Base-by-base conservation (phyloP, 2,113 vertebrate genomes). In the Rhynchomys soricoides region DNA sequence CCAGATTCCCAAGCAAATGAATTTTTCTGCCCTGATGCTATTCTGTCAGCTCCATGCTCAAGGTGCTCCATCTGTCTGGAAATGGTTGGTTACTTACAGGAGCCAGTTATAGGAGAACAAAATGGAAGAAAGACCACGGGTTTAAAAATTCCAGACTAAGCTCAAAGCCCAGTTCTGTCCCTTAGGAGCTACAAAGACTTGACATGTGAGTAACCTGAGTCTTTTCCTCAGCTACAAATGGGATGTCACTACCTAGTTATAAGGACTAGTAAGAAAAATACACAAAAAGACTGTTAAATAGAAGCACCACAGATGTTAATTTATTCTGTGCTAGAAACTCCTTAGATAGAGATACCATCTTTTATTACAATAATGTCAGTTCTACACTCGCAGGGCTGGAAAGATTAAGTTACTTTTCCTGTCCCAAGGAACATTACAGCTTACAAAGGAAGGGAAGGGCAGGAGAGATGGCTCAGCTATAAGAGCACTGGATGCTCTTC, bases 281-380 rank as follows among this genome's bases (percentile, higher is more conserved):
- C 45, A 74, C 21, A 34, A 68, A 66, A 66, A 64, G 40, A 64
- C 59, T 66, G 17, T 86, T 68, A 68, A 68, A 86, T 68, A 50
- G 11, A 5, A 50, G 24, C 34, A 70, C 37, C 34, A 91, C 70
- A 95, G 73, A 68, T 85, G 29, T 55, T 93, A 34, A 29, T 89
- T 96, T 93, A 43, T 77, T 93, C 86, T 89, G 86, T 87, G 43
- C 85, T 78, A 90, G 15, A 79, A 81, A 8, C 43, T 48, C 48
- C 88, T 81, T 94, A 92, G 95, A 92, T 68, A 75, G n/a, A 87
- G 48, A 94, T 6, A 43, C 5, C 13, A 79, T n/a, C 90, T 93
- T 50, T 91, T 68, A 68, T 83, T 95, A 55, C 81, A 71, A 37
- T 29, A 59, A 57, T 59, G 24, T 50, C 74, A 90, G 43, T 71